Percentiles rank a stretch among this genome's conserved stretches.
These are phyloP conservation scores for Agrilus cyanescens DNA, from an alignment of 2,888 invertebrate species.

Conservation along the genomic window DNA sequence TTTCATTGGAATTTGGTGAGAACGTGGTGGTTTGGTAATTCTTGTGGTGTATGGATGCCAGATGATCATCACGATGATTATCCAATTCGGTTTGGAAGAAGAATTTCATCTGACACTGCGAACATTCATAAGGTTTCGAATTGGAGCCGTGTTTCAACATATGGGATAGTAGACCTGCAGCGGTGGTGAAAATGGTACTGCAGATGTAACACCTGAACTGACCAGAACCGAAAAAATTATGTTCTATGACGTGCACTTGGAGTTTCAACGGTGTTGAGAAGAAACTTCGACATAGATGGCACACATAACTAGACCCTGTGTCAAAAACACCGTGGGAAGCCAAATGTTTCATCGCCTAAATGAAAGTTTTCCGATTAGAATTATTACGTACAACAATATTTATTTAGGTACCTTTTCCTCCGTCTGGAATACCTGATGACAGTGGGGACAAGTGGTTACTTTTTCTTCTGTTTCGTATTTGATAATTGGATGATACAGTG, in stretches of 20 bases:
- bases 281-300: slow-evolving; percentile 61
- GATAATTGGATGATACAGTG: slow-evolving; percentile 2
- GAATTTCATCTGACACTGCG: slow-evolving; percentile 70
- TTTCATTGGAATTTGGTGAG: too few relatives aligned
- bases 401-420: slow-evolving; percentile 39
- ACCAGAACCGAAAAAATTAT: slow-evolving; percentile 79
- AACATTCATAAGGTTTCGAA: slow-evolving; percentile 76
- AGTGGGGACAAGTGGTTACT: slow-evolving; percentile 54
- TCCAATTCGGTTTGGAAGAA: slow-evolving; percentile 87
- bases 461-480: slow-evolving; percentile 15
- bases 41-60: slow-evolving; percentile 1
- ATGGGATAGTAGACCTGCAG: slow-evolving; percentile 70
- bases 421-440: slow-evolving; percentile 49
- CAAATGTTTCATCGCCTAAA: slow-evolving; percentile 9
- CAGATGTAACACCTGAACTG: slow-evolving; percentile 82
- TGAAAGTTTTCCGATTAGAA: too few relatives aligned
- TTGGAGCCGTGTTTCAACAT: slow-evolving; percentile 68
- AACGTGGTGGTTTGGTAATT: too few relatives aligned
- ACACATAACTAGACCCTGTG: slow-evolving; percentile 17
- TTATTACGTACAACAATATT: slow-evolving; percentile 38
- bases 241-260: slow-evolving; percentile 83
- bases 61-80: slow-evolving; percentile 51
- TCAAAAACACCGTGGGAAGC: slow-evolving; percentile 5
- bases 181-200: slow-evolving; percentile 74
- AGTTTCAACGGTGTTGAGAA: slow-evolving; percentile 70